Evolutionary conservation across 2,113 vertebrate species (phyloP).

Genomic region (Gymnogyps californianus): DNA sequence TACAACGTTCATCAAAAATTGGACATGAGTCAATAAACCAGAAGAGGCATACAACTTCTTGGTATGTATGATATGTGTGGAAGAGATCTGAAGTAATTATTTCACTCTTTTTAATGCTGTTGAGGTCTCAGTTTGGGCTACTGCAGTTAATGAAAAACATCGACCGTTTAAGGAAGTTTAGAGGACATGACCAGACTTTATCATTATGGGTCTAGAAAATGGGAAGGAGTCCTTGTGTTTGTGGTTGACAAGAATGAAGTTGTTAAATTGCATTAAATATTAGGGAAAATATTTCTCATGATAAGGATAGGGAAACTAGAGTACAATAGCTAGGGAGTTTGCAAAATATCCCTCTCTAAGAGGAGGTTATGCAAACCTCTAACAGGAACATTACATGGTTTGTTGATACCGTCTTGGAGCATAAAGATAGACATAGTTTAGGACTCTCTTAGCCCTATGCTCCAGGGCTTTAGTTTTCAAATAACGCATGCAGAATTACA

Average conservation of each 20-base stretch:
- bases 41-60: background rate
- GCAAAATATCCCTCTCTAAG: background rate
- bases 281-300: background rate
- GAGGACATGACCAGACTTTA: background rate
- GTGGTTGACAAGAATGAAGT: background rate
- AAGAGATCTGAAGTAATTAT: background rate
- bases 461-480: background rate
- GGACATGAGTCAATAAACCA: background rate
- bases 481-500: background rate
- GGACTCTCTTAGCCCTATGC: background rate
- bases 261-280: background rate
- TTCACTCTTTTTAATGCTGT: background rate
- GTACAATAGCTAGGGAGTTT: background rate
- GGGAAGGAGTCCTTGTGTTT: background rate
- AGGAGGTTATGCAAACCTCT: background rate
- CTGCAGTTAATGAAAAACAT: background rate
- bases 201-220: background rate
- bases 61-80: background rate
- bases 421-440: background rate
- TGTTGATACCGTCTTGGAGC: background rate
- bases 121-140: background rate
- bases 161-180: accelerated
- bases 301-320: background rate
- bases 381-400: background rate
- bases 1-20: background rate